Conservation (phyloP, 2,797 vertebrate species). For the Sciaenops ocellatus region DNA sequence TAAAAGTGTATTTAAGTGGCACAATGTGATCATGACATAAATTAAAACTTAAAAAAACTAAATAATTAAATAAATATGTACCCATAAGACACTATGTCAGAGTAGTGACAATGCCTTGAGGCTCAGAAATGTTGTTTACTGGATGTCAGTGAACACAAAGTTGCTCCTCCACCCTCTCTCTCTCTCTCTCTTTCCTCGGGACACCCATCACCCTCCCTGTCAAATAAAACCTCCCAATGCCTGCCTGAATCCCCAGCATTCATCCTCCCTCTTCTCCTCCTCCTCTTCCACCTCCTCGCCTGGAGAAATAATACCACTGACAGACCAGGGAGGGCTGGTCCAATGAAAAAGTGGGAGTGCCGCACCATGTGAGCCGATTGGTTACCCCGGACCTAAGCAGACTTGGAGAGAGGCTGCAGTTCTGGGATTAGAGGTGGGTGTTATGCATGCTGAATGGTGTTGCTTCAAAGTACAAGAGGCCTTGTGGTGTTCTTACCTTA, state of each 20-base stretch:
- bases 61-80: neutral
- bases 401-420: constrained; percentile 60
- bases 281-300: constrained; percentile 47
- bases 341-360: constrained; percentile 88
- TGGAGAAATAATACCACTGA: constrained; percentile 74
- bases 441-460: constrained; percentile 66
- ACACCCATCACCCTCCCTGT: constrained; percentile 27
- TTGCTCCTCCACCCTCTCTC: neutral
- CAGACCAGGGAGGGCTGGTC: constrained; percentile 73
- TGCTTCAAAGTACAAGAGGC: constrained; percentile 58
- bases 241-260: constrained; percentile 43
- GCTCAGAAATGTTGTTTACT: neutral
- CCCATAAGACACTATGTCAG: neutral
- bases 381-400: constrained; percentile 73
- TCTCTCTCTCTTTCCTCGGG: neutral
- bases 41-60: too few relatives aligned
- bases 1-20: too few relatives aligned
- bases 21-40: too few relatives aligned
- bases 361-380: constrained; percentile 69
- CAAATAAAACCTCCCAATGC: constrained; percentile 36
- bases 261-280: constrained; percentile 47
- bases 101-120: neutral
- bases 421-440: constrained; percentile 76
- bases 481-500: constrained; percentile 53
- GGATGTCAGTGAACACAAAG: constrained; percentile 5